Percentiles rank a stretch among this genome's conserved stretches.
These are phyloP conservation scores for Tuta absoluta DNA, from an alignment of 2,888 invertebrate genomes.

Conservation along the genomic window DNA sequence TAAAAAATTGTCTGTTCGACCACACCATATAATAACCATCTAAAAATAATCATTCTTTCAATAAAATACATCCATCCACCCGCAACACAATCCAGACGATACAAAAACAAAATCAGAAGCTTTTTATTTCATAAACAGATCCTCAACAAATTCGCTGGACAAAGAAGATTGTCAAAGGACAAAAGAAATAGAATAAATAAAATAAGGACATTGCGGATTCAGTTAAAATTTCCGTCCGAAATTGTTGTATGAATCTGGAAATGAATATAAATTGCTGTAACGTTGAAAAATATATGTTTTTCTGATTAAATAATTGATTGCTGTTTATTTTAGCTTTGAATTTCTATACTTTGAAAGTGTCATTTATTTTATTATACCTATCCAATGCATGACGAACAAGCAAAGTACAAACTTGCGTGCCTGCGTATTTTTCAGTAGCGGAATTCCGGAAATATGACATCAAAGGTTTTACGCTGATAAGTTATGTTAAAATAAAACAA, in stretches of 20 bases:
- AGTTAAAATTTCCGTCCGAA: constrained; percentile 22
- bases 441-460: too few relatives aligned
- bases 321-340: neutral
- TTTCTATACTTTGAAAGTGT: neutral
- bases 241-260: constrained; percentile 18
- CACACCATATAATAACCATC: too few relatives aligned
- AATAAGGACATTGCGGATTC: constrained; percentile 36
- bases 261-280: constrained; percentile 5
- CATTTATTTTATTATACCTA: too few relatives aligned
- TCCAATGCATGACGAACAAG: too few relatives aligned
- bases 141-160: constrained; percentile 46
- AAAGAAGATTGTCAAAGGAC: constrained; percentile 46
- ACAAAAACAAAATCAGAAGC: constrained; percentile 2
- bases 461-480: too few relatives aligned
- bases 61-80: neutral
- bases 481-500: too few relatives aligned
- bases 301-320: neutral
- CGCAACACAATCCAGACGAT: neutral
- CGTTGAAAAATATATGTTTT: constrained; percentile 4
- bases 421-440: too few relatives aligned
- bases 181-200: constrained; percentile 44
- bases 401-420: too few relatives aligned
- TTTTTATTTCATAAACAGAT: constrained; percentile 48
- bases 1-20: too few relatives aligned
- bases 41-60: too few relatives aligned